phyloP scores from a whole-genome alignment of 2,888 invertebrate species.

The Drosophila prostipennis region DNA sequence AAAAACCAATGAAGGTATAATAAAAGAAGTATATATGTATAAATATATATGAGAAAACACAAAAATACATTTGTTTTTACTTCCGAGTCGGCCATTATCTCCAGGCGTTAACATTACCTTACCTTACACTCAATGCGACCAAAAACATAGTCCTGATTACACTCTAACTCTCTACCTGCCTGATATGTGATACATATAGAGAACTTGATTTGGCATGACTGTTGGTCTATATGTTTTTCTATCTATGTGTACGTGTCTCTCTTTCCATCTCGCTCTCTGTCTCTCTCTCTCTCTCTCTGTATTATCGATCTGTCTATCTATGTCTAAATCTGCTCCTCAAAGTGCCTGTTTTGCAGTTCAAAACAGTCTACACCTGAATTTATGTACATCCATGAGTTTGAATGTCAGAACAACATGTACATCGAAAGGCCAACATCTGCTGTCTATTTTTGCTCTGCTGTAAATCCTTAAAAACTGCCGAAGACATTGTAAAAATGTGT shows the following conservation, averaged over 20 bases:
- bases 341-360: conserved; percentile 13
- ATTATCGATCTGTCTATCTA: conserved; percentile 29
- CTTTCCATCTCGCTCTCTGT: conserved; percentile 16
- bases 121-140: conserved; percentile 24
- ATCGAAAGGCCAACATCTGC: conserved; percentile 48
- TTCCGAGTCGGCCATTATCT: conserved; percentile 52
- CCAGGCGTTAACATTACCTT: conserved; percentile 33
- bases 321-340: conserved; percentile 27
- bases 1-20: conserved; percentile 43
- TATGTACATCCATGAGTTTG: conserved; percentile 11
- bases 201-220: conserved; percentile 72
- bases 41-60: conserved; percentile 75
- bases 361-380: conserved; percentile 16
- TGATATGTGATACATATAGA: conserved; percentile 59
- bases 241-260: conserved; percentile 56
- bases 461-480: conserved; percentile 29
- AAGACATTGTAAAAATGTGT: conserved; percentile 40
- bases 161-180: conserved; percentile 54
- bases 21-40: conserved; percentile 67
- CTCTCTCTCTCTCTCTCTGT: conserved; percentile 36
- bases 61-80: conserved; percentile 70
- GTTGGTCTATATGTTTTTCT: conserved; percentile 73
- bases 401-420: conserved; percentile 18
- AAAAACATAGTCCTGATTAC: conserved; percentile 39
- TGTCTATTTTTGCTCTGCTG: conserved; percentile 43